Percentiles rank a stretch among this genome's conserved stretches.
These are phyloP conservation scores for Neotragus moschatus DNA, from an alignment of 2,113 vertebrate species.

Conservation along the genomic window DNA sequence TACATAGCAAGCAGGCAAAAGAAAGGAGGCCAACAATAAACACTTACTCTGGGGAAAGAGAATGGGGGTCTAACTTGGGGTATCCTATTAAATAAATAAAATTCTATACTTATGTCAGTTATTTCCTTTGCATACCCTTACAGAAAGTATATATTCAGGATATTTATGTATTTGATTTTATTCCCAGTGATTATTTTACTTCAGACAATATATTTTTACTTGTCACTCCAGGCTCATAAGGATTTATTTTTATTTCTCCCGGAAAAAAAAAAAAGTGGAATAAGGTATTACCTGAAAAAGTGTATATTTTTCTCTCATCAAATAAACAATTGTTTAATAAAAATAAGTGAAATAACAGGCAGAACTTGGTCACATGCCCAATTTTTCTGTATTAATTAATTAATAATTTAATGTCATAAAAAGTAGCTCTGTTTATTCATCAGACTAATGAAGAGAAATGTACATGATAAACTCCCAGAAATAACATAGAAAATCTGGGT, in stretches of 20 bases:
- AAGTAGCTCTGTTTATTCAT: not conserved
- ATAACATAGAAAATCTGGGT: not conserved
- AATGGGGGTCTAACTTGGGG: slow-evolving; percentile 50
- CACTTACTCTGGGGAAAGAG: slow-evolving; percentile 64
- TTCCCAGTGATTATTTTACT: not conserved
- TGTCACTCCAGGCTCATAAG: not conserved
- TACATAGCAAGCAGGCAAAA: slow-evolving; percentile 79
- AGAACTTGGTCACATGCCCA: not conserved
- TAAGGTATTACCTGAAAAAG: not conserved
- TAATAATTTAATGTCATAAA: not conserved
- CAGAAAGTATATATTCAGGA: not conserved
- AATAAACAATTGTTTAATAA: not conserved
- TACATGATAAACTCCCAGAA: not conserved
- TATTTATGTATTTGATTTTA: slow-evolving; percentile 50
- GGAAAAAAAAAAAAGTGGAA: not conserved
- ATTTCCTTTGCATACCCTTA: not conserved
- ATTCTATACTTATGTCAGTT: slow-evolving; percentile 33
- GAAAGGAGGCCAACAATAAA: slow-evolving; percentile 78
- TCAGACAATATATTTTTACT: not conserved
- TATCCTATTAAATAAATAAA: slow-evolving; percentile 66
- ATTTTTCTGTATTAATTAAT: not conserved
- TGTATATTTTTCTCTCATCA: not conserved
- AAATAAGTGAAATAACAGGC: not conserved
- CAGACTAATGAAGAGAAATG: not conserved
- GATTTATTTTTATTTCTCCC: not conserved